A percentile compares a stretch with the other conserved stretches of the same genome.
Conservation (phyloP, 2,888 invertebrate species). For the Dasypolia templi region DNA sequence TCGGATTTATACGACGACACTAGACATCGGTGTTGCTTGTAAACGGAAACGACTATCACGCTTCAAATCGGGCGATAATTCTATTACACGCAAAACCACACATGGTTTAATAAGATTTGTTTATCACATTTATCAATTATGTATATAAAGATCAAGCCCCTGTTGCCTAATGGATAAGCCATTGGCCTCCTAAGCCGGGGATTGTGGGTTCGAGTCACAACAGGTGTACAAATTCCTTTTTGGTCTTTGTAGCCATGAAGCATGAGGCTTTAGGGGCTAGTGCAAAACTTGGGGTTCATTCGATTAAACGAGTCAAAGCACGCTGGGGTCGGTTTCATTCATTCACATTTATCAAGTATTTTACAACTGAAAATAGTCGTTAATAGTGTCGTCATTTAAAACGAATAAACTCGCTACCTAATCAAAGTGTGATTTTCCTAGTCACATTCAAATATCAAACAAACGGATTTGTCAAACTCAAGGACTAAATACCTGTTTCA, state of each 20-base stretch:
- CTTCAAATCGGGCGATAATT: background rate
- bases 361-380: background rate
- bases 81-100: background rate
- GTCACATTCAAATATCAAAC: slow-evolving; percentile 31
- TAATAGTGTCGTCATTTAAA: slow-evolving; percentile 31
- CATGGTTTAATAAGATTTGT: background rate
- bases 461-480: slow-evolving; percentile 26
- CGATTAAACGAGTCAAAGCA: too few species aligned
- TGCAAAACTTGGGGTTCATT: too few species aligned
- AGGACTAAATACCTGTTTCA: slow-evolving; percentile 51
- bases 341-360: too few species aligned
- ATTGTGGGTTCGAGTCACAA: slow-evolving; percentile 94
- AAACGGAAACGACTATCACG: background rate
- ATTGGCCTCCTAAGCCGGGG: slow-evolving; percentile 95
- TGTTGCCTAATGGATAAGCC: slow-evolving; percentile 95
- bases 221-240: slow-evolving; percentile 91
- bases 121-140: background rate
- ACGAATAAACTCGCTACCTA: slow-evolving; percentile 26
- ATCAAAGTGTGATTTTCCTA: slow-evolving; percentile 34
- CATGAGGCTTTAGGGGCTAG: too few species aligned
- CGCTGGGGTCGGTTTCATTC: too few species aligned
- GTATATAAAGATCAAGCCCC: slow-evolving; percentile 84
- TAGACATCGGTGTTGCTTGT: background rate
- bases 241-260: too few species aligned
- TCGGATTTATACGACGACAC: slow-evolving; percentile 30